phyloP scores from a whole-genome alignment of 2,797 vertebrate genomes.

The Austrolebias charrua region DNA sequence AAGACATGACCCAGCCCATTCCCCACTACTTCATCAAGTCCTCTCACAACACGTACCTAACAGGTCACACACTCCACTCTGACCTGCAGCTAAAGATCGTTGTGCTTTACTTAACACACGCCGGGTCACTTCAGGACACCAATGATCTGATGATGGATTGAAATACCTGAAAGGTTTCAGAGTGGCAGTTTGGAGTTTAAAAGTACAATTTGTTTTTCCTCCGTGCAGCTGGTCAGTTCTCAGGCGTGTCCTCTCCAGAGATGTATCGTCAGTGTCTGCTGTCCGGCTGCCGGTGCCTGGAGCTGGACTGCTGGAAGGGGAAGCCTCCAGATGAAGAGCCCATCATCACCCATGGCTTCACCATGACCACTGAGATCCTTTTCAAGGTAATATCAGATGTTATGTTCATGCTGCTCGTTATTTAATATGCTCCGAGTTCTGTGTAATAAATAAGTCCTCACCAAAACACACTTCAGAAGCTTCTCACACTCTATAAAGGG shows the following conservation, averaged over 20 bases:
- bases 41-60: slow-evolving; percentile 98
- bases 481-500: too few species aligned
- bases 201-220: neutral
- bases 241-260: slow-evolving; percentile 92
- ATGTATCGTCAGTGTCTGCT: slow-evolving; percentile 97
- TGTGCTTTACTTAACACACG: too few species aligned
- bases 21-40: slow-evolving; percentile 97
- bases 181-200: too few species aligned
- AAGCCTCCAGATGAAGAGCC: slow-evolving; percentile 95
- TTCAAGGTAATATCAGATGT: slow-evolving; percentile 83
- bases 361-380: slow-evolving; percentile 98
- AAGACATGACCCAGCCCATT: slow-evolving; percentile 93
- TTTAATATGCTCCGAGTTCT: neutral
- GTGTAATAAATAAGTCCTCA: neutral
- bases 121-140: too few species aligned
- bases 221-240: slow-evolving; percentile 91
- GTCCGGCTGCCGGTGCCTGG: slow-evolving; percentile 93
- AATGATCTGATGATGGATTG: too few species aligned
- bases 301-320: slow-evolving; percentile 99
- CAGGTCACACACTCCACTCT: slow-evolving; percentile 77
- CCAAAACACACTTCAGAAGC: slow-evolving; percentile 9
- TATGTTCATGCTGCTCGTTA: neutral
- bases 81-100: neutral
- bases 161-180: too few species aligned
- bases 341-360: slow-evolving; percentile 97